Conservation (phyloP, 2,113 vertebrate species). For the Platysternon megacephalum region DNA sequence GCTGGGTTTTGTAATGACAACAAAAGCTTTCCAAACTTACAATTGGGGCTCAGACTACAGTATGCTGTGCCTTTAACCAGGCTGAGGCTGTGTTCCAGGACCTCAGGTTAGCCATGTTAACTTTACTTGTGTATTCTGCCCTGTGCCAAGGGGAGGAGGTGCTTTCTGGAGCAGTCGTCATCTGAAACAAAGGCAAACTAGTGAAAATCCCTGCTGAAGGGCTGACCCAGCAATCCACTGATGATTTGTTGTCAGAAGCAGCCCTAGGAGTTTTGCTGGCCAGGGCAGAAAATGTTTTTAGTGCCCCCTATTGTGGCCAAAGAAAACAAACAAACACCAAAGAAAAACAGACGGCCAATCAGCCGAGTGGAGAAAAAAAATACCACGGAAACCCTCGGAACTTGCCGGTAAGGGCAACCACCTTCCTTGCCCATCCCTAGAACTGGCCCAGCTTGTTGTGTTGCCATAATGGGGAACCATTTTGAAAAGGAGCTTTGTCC, state of each 20-base stretch:
- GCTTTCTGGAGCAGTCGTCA: neutral
- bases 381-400: neutral
- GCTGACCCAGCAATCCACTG: neutral
- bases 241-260: neutral
- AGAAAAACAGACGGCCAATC: neutral
- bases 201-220: neutral
- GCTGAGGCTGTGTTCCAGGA: neutral
- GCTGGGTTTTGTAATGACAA: neutral
- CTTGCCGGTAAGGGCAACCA: neutral
- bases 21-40: neutral
- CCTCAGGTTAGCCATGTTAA: neutral
- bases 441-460: neutral
- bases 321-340: neutral
- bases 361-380: neutral
- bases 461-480: neutral
- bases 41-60: neutral
- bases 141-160: neutral
- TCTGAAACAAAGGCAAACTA: slow-evolving; percentile 27
- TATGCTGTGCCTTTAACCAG: neutral
- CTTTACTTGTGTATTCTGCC: neutral
- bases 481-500: neutral
- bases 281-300: neutral
- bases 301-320: neutral
- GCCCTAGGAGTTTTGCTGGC: neutral
- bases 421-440: neutral